These are phyloP conservation scores for Phalacrocorax pelagicus DNA, from an alignment of 2,113 vertebrate species.

Conservation along the genomic window DNA sequence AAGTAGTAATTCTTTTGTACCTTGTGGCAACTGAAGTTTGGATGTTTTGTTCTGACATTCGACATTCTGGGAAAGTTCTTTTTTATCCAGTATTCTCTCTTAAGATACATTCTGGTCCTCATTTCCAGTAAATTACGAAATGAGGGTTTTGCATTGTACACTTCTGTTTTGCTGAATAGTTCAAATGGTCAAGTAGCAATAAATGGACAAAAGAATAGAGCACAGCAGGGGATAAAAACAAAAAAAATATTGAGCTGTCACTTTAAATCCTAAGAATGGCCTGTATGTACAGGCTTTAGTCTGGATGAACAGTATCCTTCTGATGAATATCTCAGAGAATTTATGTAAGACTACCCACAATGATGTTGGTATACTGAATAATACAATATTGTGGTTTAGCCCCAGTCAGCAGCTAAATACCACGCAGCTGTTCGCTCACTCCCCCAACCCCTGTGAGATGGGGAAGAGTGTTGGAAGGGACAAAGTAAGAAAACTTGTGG, in stretches of 20 bases:
- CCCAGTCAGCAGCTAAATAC: too few species aligned
- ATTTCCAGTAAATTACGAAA: background rate
- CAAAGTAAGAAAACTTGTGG: too few species aligned
- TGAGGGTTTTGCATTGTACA: background rate
- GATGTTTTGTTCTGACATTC: background rate
- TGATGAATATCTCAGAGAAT: background rate
- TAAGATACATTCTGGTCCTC: background rate
- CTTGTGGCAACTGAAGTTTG: background rate
- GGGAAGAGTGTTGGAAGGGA: too few species aligned
- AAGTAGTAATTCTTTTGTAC: background rate
- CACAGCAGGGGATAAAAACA: background rate
- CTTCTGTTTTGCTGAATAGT: background rate
- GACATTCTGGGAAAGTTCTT: background rate
- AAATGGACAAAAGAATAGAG: background rate
- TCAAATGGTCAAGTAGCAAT: background rate
- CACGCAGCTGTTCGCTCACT: too few species aligned
- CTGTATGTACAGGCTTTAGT: background rate
- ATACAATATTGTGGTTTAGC: background rate
- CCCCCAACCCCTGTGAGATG: too few species aligned
- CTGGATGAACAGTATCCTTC: background rate
- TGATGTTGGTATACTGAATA: background rate
- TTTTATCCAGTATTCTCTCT: background rate
- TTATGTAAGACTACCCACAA: background rate
- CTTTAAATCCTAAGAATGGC: background rate
- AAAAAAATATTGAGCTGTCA: background rate